These are phyloP conservation scores for Calameuta idolon DNA, from an alignment of 2,888 invertebrate species.

Conservation along the genomic window DNA sequence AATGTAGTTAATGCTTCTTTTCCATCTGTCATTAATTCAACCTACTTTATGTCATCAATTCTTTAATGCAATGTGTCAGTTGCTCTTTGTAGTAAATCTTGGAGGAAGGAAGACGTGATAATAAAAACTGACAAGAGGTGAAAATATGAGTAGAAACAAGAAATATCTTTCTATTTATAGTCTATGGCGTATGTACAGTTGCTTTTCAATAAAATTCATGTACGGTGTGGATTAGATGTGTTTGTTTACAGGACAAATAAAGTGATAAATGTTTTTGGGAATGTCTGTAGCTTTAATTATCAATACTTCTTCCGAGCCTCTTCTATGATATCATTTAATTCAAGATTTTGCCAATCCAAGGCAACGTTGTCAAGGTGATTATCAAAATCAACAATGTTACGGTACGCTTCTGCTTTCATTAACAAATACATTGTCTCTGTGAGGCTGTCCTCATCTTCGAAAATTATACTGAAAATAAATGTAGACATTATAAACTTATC, in stretches of 20 bases:
- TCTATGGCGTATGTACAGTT: constrained; percentile 42
- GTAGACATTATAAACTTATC: background rate
- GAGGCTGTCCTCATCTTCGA: constrained; percentile 68
- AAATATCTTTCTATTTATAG: constrained; percentile 37
- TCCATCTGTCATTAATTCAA: background rate
- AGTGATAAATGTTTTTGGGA: constrained; percentile 1
- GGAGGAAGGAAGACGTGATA: background rate
- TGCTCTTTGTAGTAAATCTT: background rate
- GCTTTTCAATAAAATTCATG: constrained; percentile 32
- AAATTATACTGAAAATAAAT: constrained; percentile 46
- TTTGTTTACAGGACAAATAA: background rate
- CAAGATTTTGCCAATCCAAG: constrained; percentile 88
- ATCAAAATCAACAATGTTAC: constrained; percentile 93
- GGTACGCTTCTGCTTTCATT: constrained; percentile 79
- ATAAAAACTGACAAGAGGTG: background rate
- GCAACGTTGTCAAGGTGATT: constrained; percentile 94
- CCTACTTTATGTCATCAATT: background rate
- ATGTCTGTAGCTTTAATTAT: constrained; percentile 13
- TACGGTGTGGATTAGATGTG: background rate
- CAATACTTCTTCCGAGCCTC: constrained; percentile 47
- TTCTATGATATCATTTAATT: constrained; percentile 74
- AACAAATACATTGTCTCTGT: constrained; percentile 77
- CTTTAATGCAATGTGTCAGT: background rate
- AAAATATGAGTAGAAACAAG: constrained; percentile 27
- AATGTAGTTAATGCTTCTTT: background rate